These are phyloP conservation scores for Calliopsis andreniformis DNA, from an alignment of 1,140 invertebrate species.

Conservation along the genomic window DNA sequence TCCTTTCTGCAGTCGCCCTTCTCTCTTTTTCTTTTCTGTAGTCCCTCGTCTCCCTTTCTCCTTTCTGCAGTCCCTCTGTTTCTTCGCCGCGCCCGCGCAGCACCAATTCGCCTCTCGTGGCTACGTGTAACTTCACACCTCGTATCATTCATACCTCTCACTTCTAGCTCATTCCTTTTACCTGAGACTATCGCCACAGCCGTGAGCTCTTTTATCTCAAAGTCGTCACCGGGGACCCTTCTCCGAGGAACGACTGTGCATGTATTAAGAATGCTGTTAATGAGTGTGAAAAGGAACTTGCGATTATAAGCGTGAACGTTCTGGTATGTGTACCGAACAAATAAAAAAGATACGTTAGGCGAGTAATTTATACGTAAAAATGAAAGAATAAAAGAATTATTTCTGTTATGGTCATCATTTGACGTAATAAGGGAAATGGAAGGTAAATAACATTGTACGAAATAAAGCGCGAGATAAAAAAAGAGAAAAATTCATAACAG, in stretches of 20 bases:
- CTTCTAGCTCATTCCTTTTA: slow-evolving; percentile 34
- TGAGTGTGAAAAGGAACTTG: too few species aligned
- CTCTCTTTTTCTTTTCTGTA: neutral
- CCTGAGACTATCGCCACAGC: slow-evolving; percentile 52
- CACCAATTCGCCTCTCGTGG: slow-evolving; percentile 40
- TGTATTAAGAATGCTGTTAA: slow-evolving; percentile 1
- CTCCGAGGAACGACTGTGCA: slow-evolving; percentile 27
- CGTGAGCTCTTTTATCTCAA: slow-evolving; percentile 29
- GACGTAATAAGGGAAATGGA: too few species aligned
- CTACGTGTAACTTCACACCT: slow-evolving; percentile 63
- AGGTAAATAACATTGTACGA: too few species aligned
- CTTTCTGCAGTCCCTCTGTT: neutral
- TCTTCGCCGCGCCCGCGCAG: slow-evolving; percentile 21
- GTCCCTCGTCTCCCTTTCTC: neutral
- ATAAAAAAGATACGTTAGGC: too few species aligned
- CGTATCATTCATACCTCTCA: slow-evolving; percentile 47
- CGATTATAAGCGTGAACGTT: too few species aligned
- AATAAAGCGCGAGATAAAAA: too few species aligned
- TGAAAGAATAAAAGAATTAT: too few species aligned
- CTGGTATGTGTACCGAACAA: too few species aligned
- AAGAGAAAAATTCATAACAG: too few species aligned
- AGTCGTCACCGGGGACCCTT: slow-evolving; percentile 12
- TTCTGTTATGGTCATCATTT: too few species aligned
- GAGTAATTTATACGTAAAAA: too few species aligned
- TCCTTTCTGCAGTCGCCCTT: neutral